Evolutionary conservation across 2,797 vertebrate genomes (phyloP).

Genomic region (Amniataba percoides): DNA sequence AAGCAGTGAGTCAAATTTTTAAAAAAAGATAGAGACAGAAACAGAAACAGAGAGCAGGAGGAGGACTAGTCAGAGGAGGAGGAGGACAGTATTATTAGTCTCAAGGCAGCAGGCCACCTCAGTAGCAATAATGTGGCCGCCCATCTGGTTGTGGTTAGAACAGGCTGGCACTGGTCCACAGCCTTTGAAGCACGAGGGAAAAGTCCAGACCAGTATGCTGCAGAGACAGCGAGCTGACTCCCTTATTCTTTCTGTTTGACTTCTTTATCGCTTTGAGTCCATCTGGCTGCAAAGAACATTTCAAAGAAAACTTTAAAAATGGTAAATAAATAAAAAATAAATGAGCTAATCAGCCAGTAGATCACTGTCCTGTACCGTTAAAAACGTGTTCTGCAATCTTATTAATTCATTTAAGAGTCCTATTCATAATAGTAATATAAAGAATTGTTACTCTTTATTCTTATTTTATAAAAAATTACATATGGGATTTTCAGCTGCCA

Average conservation of each 20-base stretch:
- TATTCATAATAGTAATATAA: too few relatives aligned
- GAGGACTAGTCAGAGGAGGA: slow-evolving; percentile 18
- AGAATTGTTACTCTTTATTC: too few relatives aligned
- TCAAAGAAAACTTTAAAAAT: slow-evolving; percentile 15
- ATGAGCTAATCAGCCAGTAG: neutral
- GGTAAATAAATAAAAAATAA: slow-evolving; percentile 11
- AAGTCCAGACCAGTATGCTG: slow-evolving; percentile 52
- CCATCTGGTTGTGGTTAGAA: slow-evolving; percentile 79
- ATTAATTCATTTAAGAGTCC: too few relatives aligned
- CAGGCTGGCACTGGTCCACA: slow-evolving; percentile 62
- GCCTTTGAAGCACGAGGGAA: slow-evolving; percentile 69
- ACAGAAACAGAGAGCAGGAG: slow-evolving; percentile 19
- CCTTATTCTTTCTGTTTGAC: slow-evolving; percentile 47
- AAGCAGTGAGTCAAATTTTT: slow-evolving; percentile 21
- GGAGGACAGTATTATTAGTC: slow-evolving; percentile 64
- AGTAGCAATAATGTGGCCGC: slow-evolving; percentile 65
- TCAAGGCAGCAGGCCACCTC: slow-evolving; percentile 66
- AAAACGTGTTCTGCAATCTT: too few relatives aligned
- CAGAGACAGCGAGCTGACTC: slow-evolving; percentile 49
- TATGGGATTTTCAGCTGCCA: too few relatives aligned
- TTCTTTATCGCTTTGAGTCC: slow-evolving; percentile 42
- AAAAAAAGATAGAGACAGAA: neutral
- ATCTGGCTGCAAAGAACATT: slow-evolving; percentile 30
- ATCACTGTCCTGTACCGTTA: too few relatives aligned
- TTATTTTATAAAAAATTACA: too few relatives aligned